These are phyloP conservation scores for Malthinus flaveolus DNA, from an alignment of 2,888 invertebrate species.

Conservation along the genomic window DNA sequence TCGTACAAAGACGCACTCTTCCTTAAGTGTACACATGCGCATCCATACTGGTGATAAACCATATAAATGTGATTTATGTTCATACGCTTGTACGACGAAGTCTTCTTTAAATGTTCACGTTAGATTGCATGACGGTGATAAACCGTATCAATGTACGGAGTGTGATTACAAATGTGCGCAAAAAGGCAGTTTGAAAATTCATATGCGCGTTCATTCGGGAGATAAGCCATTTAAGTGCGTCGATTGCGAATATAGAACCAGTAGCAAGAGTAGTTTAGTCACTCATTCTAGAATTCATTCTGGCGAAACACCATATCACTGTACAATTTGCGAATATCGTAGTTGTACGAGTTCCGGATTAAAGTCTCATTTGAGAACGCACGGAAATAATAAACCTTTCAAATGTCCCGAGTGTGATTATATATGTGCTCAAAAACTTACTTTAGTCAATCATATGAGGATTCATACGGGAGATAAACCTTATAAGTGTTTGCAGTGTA, in stretches of 20 bases:
- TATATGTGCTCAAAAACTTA: slow-evolving; percentile 18
- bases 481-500: slow-evolving; percentile 16
- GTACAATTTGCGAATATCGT: slow-evolving; percentile 15
- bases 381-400: slow-evolving; percentile 21
- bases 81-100: slow-evolving; percentile 19
- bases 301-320: slow-evolving; percentile 22
- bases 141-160: slow-evolving; percentile 20
- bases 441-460: slow-evolving; percentile 17
- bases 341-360: slow-evolving; percentile 16
- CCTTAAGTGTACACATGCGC: slow-evolving; percentile 22
- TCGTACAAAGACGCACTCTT: slow-evolving; percentile 13
- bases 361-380: slow-evolving; percentile 16
- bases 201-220: slow-evolving; percentile 20
- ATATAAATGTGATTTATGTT: slow-evolving; percentile 20
- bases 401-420: slow-evolving; percentile 19
- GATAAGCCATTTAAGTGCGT: slow-evolving; percentile 22
- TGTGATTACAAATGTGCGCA: slow-evolving; percentile 19
- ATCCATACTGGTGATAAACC: slow-evolving; percentile 25
- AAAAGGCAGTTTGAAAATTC: slow-evolving; percentile 14
- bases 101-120: slow-evolving; percentile 22
- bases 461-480: slow-evolving; percentile 24
- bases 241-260: slow-evolving; percentile 18
- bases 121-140: slow-evolving; percentile 20
- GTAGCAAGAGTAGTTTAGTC: slow-evolving; percentile 17
- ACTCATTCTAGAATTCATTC: slow-evolving; percentile 19